Base-by-base conservation (phyloP, 2,888 invertebrate genomes). In the Drosophila subquinaria region DNA sequence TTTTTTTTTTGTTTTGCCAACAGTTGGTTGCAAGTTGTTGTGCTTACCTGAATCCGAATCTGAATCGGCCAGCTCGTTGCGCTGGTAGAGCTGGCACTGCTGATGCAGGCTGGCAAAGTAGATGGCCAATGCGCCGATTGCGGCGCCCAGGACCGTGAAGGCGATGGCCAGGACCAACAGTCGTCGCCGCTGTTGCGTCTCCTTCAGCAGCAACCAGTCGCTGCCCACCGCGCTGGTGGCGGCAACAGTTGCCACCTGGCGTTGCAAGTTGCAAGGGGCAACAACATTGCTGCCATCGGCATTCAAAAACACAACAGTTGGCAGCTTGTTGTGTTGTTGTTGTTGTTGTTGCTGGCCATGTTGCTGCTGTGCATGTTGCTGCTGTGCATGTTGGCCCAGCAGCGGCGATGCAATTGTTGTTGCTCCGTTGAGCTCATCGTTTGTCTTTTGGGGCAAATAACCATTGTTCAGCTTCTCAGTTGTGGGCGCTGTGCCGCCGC, bases 161-260 rank as follows among this genome's bases (percentile, higher is more conserved):
- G 93, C 92, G 10, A 91, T 81, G 47, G 93, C 93, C 82, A 93
- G 78, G 23, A 92, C 71, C 6, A 93, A 69, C 1, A 93, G 77
- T 82, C 93, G 94, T 94, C 80, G 95, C 94, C 73, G 96, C 95
- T 64, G 93, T 95, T 94, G 95, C 94, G 92, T 96, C 95, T 56
- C 96, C 96, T 62, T 95, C 94, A 92, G 95, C 95, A 92, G 71
- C 84, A 92, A 68, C 87, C 90, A 91, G 45, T 92, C 90, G 79
- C 87, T 92, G 65, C 56, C 59, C 4, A 43, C 64, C 0, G 63
- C 17, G 2, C 66, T 17, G 11, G 79, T 36, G 48, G 59, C 59
- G 30, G 47, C 59, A 27, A 48, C 59, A 17, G 36, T 59, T 38
- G 59, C 66, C 13, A n/a, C 43, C 64, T 82, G 90, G 15, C 88